phyloP scores from a whole-genome alignment of 1,140 invertebrate genomes.

The Heliothis subflexa region DNA sequence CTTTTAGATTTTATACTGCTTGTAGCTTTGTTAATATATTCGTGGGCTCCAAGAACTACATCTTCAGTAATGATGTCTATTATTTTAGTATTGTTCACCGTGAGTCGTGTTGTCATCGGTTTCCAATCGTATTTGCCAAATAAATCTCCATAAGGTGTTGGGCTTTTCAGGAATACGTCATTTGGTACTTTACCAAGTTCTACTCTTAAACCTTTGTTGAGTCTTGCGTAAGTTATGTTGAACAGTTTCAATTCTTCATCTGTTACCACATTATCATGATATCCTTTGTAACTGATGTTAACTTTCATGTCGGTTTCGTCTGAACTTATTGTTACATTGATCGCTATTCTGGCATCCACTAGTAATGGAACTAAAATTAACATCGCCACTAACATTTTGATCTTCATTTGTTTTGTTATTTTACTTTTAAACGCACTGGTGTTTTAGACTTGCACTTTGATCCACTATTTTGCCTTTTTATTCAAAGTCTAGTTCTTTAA shows the following conservation, averaged over 20 bases:
- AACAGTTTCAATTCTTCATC: slow-evolving; percentile 64
- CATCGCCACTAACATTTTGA: slow-evolving; percentile 6
- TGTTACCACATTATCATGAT: slow-evolving; percentile 62
- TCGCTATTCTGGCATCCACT: slow-evolving; percentile 56
- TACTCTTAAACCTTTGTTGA: slow-evolving; percentile 62
- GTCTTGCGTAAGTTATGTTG: slow-evolving; percentile 64
- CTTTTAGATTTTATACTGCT: slow-evolving; percentile 50
- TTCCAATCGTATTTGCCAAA: slow-evolving; percentile 67
- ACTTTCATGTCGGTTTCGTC: slow-evolving; percentile 52
- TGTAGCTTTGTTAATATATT: slow-evolving; percentile 64
- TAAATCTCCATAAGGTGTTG: slow-evolving; percentile 65
- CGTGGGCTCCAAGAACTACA: slow-evolving; percentile 55
- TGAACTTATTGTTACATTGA: slow-evolving; percentile 60
- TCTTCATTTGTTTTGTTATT: background rate
- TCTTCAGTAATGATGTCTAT: slow-evolving; percentile 55
- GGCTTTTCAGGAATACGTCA: slow-evolving; percentile 67
- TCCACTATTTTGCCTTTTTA: no score
- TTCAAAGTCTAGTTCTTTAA: no score
- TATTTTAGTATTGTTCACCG: slow-evolving; percentile 54
- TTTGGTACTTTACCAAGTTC: slow-evolving; percentile 66
- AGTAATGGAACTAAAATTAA: slow-evolving; percentile 39
- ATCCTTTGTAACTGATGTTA: slow-evolving; percentile 49
- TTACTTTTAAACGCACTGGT: no score
- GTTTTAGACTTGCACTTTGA: no score
- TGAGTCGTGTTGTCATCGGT: slow-evolving; percentile 56